Evolutionary conservation across 2,888 invertebrate genomes (phyloP), one percentile per base, ranked within the genome.

Genomic region (Stenurella melanura): DNA sequence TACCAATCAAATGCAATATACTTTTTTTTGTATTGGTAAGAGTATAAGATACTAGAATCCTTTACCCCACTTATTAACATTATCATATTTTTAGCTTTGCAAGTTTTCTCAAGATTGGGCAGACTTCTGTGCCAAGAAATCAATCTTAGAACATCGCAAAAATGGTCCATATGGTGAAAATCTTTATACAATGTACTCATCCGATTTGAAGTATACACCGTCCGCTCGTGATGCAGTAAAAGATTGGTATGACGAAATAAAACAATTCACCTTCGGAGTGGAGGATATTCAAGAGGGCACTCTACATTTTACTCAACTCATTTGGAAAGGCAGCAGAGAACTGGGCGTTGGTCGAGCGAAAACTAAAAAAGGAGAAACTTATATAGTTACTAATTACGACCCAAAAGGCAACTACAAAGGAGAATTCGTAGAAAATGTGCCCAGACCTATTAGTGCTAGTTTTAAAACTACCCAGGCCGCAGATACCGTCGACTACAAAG

Each of bases 341-440:
- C 87, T 95, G 34, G 96, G 96, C 0, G 92, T 95, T 17, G 95
- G 94, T 2, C 91, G 93, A 85, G 93, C 95, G 0, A 91, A 93
- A 84, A 93, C 93, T 83, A 93, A 93, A 72, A 93, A 93, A 76
- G 96, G 96, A 0, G 94, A 95, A 87, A 92, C 95, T 0, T 95
- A 95, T 83, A 95, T 97, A 0, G 97, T 97, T 0, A 95, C 94
- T 71, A 96, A 96, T 88, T 97, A 97, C 86, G 92, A 92, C 85
- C 96, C 97, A 0, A 93, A 96, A 0, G 97, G 96, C 15, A 97
- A 97, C 86, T 94, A 92, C 83, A 91, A 93, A 60, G 94, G 94
- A 0, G 93, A 94, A 81, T 95, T 95, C 83, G 88, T 90, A 1
- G 92, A 92, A 74, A 95, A 95, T 85, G 94, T 95, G 6, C 91